phyloP scores from a whole-genome alignment of 2,113 vertebrate species.

The Rhinolophus sinicus region DNA sequence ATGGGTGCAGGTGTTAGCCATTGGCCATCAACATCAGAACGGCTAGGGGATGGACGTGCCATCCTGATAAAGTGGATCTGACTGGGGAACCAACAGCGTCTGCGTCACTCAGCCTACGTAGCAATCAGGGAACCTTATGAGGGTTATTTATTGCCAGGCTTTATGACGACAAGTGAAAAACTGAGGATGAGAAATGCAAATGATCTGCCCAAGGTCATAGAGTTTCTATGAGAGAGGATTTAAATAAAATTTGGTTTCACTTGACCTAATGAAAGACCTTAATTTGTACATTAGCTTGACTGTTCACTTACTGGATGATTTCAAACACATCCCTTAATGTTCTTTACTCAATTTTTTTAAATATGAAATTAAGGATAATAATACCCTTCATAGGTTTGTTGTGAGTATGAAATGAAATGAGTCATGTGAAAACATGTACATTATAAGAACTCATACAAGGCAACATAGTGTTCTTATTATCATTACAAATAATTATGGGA shows the following conservation, averaged over 20 bases:
- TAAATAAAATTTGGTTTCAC: not conserved
- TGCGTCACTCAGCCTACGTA: not conserved
- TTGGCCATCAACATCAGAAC: not conserved
- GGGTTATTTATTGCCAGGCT: not conserved
- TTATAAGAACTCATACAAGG: not conserved
- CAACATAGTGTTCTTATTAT: not conserved
- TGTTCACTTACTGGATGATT: not conserved
- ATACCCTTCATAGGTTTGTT: not conserved
- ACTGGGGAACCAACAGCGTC: not conserved
- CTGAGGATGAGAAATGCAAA: not conserved
- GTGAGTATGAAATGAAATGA: not conserved
- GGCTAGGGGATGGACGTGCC: accelerated
- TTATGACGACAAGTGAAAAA: not conserved
- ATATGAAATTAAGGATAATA: not conserved
- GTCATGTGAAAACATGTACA: not conserved
- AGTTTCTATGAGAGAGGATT: not conserved
- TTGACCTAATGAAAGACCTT: not conserved
- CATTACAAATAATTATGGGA: not conserved
- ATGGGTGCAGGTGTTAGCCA: not conserved
- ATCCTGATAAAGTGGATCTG: not conserved
- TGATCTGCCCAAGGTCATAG: not conserved
- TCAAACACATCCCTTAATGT: not conserved
- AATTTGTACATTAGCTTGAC: not conserved
- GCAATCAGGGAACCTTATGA: not conserved
- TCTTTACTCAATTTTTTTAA: not conserved